Evolutionary conservation across 2,888 invertebrate species (phyloP).

Genomic region (Agriotes lineatus): DNA sequence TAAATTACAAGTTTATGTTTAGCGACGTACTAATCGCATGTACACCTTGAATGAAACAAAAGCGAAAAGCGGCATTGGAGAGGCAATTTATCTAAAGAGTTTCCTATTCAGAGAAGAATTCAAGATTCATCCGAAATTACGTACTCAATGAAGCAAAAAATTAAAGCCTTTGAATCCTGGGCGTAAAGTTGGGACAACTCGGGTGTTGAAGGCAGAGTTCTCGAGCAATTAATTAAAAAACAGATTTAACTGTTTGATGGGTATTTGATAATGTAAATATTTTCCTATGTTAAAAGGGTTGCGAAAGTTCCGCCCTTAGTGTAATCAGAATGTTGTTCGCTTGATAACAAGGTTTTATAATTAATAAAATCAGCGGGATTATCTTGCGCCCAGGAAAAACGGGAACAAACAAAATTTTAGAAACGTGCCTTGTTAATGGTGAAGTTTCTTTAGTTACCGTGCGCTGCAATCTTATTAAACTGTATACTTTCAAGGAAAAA

Average conservation of each 20-base stretch:
- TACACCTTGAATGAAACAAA: background rate
- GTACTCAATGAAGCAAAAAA: constrained; percentile 31
- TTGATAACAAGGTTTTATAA: constrained; percentile 13
- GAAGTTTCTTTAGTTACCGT: too few species aligned
- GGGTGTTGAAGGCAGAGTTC: constrained; percentile 20
- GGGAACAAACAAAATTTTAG: background rate
- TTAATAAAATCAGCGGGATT: background rate
- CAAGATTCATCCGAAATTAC: constrained; percentile 25
- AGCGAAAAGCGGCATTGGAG: background rate
- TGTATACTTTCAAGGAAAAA: too few species aligned
- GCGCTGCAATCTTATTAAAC: too few species aligned
- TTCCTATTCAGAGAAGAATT: constrained; percentile 23
- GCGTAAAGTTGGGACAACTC: constrained; percentile 15
- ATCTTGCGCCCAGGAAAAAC: background rate
- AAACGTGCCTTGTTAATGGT: too few species aligned
- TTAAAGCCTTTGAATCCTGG: constrained; percentile 26
- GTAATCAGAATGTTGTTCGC: background rate
- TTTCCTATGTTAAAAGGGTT: background rate
- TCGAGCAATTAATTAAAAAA: constrained; percentile 32
- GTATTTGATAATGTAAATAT: constrained; percentile 23
- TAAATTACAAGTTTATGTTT: too few species aligned
- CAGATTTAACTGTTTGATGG: constrained; percentile 22
- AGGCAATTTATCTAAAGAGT: constrained; percentile 21
- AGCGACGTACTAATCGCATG: too few species aligned
- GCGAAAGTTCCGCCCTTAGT: background rate